Percentiles rank a stretch among this genome's conserved stretches.
These are phyloP conservation scores for pig (Sus scrofa) DNA, from an alignment of 2,113 vertebrate species.

Conservation along the genomic window T2T-Sscrofa CM000814.6:36045501-36046000, in stretches of 20 bases:
- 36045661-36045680: background rate
- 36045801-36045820: rapidly evolving
- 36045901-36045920: background rate
- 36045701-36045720: background rate
- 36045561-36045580: background rate
- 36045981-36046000: no score
- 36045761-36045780: background rate
- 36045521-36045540: background rate
- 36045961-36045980: background rate
- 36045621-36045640: background rate
- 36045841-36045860: background rate
- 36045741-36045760: background rate
- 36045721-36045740: background rate
- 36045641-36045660: background rate
- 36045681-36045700: background rate
- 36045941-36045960: background rate
- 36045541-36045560: background rate
- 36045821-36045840: rapidly evolving
- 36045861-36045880: background rate
- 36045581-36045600: background rate
- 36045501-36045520: background rate
- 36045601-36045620: background rate
- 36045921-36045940: background rate
- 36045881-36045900: background rate
- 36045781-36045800: background rate